These are phyloP conservation scores for Caenorhabditis tropicalis DNA, from an alignment of 1,140 invertebrate genomes.

Conservation along the genomic window DNA sequence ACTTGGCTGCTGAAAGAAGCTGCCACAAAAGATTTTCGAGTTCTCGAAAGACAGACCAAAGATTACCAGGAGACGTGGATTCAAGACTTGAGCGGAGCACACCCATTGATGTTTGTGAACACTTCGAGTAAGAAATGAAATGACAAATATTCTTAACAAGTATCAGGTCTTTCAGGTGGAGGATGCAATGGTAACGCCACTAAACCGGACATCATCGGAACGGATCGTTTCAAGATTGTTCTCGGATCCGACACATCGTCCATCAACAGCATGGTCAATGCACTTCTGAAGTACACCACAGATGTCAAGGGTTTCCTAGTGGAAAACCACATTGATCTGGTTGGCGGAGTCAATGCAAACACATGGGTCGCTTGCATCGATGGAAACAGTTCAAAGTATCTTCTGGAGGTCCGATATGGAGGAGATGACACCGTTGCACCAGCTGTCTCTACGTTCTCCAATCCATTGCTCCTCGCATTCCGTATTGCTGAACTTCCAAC, in stretches of 20 bases:
- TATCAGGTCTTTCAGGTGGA: slow-evolving; percentile 11
- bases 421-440: neutral
- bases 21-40: neutral
- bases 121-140: neutral
- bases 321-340: neutral
- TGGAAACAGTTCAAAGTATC: neutral
- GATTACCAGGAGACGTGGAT: neutral
- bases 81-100: neutral
- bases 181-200: neutral
- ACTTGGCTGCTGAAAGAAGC: neutral
- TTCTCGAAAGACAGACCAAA: neutral
- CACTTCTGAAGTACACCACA: neutral
- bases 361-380: slow-evolving; percentile 26
- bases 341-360: neutral
- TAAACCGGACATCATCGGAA: neutral
- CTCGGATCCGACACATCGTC: neutral
- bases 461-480: slow-evolving; percentile 9
- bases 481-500: neutral
- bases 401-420: slow-evolving; percentile 14
- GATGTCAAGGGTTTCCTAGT: neutral
- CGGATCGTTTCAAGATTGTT: neutral
- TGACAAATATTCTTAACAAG: too few relatives aligned
- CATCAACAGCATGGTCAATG: neutral
- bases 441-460: neutral
- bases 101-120: neutral